Conservation (phyloP, 2,797 vertebrate genomes). For the Synanceia verrucosa region DNA sequence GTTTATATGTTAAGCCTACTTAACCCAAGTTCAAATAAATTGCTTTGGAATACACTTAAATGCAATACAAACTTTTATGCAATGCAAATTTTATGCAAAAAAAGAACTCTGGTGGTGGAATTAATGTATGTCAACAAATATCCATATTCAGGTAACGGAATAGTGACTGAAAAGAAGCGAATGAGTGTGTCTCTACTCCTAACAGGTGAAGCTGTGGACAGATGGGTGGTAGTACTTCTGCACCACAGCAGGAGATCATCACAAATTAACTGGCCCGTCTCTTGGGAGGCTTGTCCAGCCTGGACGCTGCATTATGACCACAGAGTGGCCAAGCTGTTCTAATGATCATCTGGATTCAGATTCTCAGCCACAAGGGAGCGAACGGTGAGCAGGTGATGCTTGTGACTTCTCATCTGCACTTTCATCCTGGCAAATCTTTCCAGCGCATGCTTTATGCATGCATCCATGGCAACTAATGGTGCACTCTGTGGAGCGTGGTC, state of each 20-base stretch:
- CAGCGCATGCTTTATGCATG: neutral
- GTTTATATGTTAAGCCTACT: neutral
- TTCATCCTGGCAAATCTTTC: neutral
- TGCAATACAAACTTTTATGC: neutral
- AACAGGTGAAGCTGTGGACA: neutral
- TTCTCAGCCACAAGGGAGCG: neutral
- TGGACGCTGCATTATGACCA: neutral
- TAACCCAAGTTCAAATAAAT: neutral
- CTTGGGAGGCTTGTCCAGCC: neutral
- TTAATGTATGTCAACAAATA: neutral
- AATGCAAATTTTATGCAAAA: neutral
- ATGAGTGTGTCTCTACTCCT: neutral
- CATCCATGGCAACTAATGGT: neutral
- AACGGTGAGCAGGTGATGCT: neutral
- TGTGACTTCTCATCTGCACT: neutral
- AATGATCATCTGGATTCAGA: neutral
- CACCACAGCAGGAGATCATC: constrained; percentile 1
- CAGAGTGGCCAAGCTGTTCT: neutral
- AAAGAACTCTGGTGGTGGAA: neutral
- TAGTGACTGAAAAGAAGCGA: neutral
- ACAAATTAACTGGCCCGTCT: neutral
- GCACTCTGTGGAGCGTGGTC: neutral
- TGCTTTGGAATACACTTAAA: neutral
- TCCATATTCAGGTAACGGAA: neutral
- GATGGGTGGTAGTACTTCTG: neutral